Base-by-base conservation (phyloP, 2,888 invertebrate species). In the Acrobasis repandana region DNA sequence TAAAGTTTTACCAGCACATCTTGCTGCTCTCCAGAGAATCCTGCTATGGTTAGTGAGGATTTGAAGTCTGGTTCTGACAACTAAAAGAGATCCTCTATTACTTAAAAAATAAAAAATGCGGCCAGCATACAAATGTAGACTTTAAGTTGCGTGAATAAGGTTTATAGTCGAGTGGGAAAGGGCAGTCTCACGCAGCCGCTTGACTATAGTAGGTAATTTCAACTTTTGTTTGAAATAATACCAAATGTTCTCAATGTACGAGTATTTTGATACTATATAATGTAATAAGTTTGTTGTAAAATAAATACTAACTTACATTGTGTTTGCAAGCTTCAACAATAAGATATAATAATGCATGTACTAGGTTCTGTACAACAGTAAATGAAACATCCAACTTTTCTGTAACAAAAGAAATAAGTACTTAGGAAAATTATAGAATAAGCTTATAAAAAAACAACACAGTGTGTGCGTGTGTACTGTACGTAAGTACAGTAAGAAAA, bases 261-360 rank as follows among this genome's bases (percentile, higher is more conserved):
- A n/a, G n/a, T n/a, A n/a, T n/a, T n/a, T n/a, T n/a, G n/a, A n/a
- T n/a, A n/a, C n/a, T n/a, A n/a, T n/a, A n/a, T n/a, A n/a, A n/a
- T n/a, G n/a, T n/a, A n/a, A n/a, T n/a, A 28, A 28, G 28, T 28
- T 28, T 4, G 6, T 2, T 28, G 0, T n/a, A 28, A 28, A 28
- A 28, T 28, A 28, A 28, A 28, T 20, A 28, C 4, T 8, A 72
- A 86, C 86, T 87, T 82, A 95, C 95, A 88, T 95, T 94, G 66
- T 95, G 93, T 84, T 95, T 95, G 70, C 95, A 95, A 67, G 94
- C 94, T 83, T 96, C 94, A 16, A 96, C 86, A 56, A 96, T 86
- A 56, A 96, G 89, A 80, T 96, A 95, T n/a, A 96, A 93, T 59
- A 97, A 82, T 18, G 95, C 96, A 85, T 96, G 95, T 14, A 96